phyloP scores from a whole-genome alignment of 2,797 vertebrate genomes.

The Poeciliopsis paucimaculata region DNA sequence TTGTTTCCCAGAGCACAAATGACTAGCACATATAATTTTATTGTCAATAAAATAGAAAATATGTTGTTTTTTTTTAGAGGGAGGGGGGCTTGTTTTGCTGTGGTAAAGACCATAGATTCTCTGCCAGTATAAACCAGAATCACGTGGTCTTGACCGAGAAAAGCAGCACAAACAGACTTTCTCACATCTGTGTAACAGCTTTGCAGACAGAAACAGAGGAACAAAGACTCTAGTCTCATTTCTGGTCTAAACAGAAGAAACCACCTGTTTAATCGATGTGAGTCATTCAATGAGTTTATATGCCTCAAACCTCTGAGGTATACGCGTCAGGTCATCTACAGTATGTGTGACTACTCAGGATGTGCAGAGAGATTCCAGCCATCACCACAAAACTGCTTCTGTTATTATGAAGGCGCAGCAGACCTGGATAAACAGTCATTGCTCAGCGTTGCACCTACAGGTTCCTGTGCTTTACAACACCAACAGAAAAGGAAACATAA shows the following conservation, averaged over 20 bases:
- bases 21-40: background rate
- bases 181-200: background rate
- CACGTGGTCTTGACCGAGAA: background rate
- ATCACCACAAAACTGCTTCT: background rate
- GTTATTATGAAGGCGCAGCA: background rate
- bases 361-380: background rate
- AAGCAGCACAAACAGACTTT: background rate
- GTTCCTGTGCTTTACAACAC: background rate
- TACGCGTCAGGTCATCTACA: background rate
- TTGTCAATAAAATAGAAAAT: background rate
- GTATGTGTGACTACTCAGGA: background rate
- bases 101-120: background rate
- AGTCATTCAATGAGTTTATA: background rate
- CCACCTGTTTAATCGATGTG: background rate
- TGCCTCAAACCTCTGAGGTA: background rate
- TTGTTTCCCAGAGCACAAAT: background rate
- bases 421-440: background rate
- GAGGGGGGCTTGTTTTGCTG: background rate
- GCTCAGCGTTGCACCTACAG: background rate
- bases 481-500: background rate
- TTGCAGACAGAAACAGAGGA: background rate
- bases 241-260: conserved; percentile 3
- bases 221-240: background rate
- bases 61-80: background rate
- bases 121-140: background rate